These are phyloP conservation scores for Orcinus orca DNA, from an alignment of 2,113 vertebrate genomes.

Conservation along the genomic window DNA sequence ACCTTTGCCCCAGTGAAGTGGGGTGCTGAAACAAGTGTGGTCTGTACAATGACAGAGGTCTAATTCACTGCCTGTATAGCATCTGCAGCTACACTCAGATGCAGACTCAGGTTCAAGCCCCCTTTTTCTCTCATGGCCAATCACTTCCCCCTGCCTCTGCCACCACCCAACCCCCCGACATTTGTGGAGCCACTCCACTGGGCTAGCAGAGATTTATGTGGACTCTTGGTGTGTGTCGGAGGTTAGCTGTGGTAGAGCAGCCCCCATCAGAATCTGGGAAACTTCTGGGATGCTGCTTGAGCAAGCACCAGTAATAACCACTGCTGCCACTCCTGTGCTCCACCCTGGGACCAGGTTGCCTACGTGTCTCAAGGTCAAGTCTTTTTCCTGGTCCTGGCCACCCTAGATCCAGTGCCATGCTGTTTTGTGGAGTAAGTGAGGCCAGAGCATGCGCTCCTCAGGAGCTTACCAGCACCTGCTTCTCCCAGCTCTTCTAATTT, in stretches of 20 bases:
- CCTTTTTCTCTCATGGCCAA: not conserved
- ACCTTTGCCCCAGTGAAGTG: not conserved
- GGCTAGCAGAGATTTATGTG: not conserved
- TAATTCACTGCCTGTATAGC: not conserved
- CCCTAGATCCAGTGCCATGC: too few relatives aligned
- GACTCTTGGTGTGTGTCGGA: not conserved
- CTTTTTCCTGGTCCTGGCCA: too few relatives aligned
- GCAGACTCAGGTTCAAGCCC: not conserved
- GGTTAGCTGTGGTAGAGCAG: not conserved
- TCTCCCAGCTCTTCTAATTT: too few relatives aligned
- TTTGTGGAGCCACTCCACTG: not conserved
- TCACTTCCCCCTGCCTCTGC: not conserved
- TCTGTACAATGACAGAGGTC: not conserved
- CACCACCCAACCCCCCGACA: not conserved
- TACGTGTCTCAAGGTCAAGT: not conserved
- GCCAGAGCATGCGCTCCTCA: too few relatives aligned
- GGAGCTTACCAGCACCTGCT: too few relatives aligned
- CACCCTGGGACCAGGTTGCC: not conserved
- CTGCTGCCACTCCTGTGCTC: not conserved
- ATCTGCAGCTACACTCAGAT: fast-evolving
- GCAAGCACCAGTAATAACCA: not conserved
- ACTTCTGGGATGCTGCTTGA: not conserved
- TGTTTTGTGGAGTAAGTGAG: too few relatives aligned
- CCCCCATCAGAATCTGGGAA: not conserved
- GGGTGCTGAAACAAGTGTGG: not conserved